Base-by-base conservation (phyloP, 1,140 invertebrate genomes). In the Lineus longissimus region DNA sequence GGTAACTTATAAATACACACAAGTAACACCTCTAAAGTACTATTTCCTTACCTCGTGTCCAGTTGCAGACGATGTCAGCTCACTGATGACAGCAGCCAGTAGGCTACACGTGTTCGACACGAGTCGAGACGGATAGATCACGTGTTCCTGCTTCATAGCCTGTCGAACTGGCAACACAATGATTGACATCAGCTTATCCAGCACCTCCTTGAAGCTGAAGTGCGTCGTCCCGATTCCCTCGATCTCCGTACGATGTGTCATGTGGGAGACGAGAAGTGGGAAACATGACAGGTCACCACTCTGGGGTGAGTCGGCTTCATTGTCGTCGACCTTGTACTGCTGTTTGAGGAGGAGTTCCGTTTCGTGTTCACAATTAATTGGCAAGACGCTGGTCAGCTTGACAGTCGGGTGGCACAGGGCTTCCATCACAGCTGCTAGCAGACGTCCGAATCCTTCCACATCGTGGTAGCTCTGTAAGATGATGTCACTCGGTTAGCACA, bases 31-130 rank as follows among this genome's bases (percentile, higher is more conserved):
- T n/a, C n/a, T n/a, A n/a, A n/a, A n/a, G n/a, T n/a, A n/a, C n/a
- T n/a, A n/a, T n/a, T n/a, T n/a, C n/a, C n/a, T 36, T 83, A 86
- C 83, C 78, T 81, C 77, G 17, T 76, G 60, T 11, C 80, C 82
- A 58, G 78, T 77, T 2, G 89, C 89, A 70, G 91, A 90, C 59
- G 90, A 88, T 0, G 93, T 89, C 47, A 98, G 84, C 83, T 97
- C 95, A 2, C 92, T 91, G 29, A 97, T 86, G 0, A 96, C 88
- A 54, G 92, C 86, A 0, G 90, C 89, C 43, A 95, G 77, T 23
- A 97, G 84, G 72, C 93, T 89, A 76, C 93, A 95, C 69, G 92
- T 91, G 79, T 91, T 90, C 61, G 89, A 86, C 0, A 94, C 87
- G 0, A 97, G 81, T 64, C 86, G 84, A 11, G 83, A 76, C 30